A percentile compares a stretch with the other conserved stretches of the same genome.
Evolutionary conservation across 1,140 invertebrate species (phyloP).

Genomic region (Eueides isabella): DNA sequence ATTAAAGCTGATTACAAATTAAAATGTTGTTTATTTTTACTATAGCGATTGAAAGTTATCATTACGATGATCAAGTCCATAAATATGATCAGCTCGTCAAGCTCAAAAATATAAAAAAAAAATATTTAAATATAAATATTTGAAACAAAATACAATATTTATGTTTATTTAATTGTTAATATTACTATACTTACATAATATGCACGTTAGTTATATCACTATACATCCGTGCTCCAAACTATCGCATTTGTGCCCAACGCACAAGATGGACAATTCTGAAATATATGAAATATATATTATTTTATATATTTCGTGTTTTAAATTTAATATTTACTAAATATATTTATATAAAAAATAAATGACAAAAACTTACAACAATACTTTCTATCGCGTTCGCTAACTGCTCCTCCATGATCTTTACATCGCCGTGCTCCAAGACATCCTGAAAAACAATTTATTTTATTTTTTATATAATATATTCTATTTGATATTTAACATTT

Average conservation of each 20-base stretch:
- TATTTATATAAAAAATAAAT: neutral
- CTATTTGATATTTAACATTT: too few species aligned
- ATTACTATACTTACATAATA: constrained; percentile 52
- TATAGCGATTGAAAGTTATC: too few species aligned
- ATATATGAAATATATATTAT: constrained; percentile 18
- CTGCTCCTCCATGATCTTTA: constrained; percentile 79
- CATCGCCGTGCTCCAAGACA: constrained; percentile 76
- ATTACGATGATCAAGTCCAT: too few species aligned
- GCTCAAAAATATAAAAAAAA: too few species aligned
- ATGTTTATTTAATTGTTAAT: neutral
- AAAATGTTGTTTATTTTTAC: too few species aligned
- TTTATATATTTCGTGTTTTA: too few species aligned
- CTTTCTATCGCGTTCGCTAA: constrained; percentile 77
- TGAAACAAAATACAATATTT: too few species aligned
- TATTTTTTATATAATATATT: too few species aligned
- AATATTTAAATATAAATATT: neutral
- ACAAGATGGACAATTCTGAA: constrained; percentile 81
- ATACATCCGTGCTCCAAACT: constrained; percentile 80
- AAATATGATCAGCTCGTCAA: too few species aligned
- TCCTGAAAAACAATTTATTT: constrained; percentile 53
- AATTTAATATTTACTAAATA: neutral
- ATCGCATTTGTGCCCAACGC: constrained; percentile 79
- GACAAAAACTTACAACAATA: constrained; percentile 74
- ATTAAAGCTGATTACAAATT: too few species aligned
- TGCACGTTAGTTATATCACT: constrained; percentile 46